Evolutionary conservation across 2,797 vertebrate genomes (phyloP), one percentile per base, ranked within the genome.

Genomic region (Sitta carolinensis): DNA sequence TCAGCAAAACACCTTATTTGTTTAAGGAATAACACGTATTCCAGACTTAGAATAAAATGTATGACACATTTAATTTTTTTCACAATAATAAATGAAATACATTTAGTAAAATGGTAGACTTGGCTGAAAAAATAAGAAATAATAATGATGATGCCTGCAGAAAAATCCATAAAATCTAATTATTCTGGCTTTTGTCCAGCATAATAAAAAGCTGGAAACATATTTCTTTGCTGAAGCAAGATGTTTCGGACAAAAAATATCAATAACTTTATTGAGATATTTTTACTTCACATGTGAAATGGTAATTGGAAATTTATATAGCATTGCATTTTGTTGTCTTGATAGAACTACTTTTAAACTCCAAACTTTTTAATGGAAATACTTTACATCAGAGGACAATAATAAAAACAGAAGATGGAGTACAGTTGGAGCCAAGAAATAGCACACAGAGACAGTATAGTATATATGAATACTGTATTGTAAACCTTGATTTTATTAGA

Each of bases 111-210:
- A 91, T 34, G 40, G 36, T 64, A 43, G 74, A 78, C 40, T 51
- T 93, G 80, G 61, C 86, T 82, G 55, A 87, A 76, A 19, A 92
- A 90, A 73, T 78, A 78, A 78, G 26, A 90, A 91, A 67, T 74
- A 85, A 55, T 83, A 88, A 83, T 43, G 67, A 85, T 63, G 74
- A 82, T 50, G 42, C 21, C 72, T 93, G 50, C 67, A 93, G 45
- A 95, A 96, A 94, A 77, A 90, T 50, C 78, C 63, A 90, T 89
- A 74, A 93, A 93, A 18, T 6, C 25, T 90, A 87, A 78, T 92
- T 89, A 77, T 93, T 85, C 40, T 95, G 90, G 54, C 47, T 90
- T 91, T 78, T 78, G 62, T 72, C 68, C 84, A 96, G 62, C 40
- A 66, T 57, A 48, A 73, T 50, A 51, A 67, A 91, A 83, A 74